Evolutionary conservation across 2,113 vertebrate genomes (phyloP).

Genomic region (Cardinalis cardinalis): DNA sequence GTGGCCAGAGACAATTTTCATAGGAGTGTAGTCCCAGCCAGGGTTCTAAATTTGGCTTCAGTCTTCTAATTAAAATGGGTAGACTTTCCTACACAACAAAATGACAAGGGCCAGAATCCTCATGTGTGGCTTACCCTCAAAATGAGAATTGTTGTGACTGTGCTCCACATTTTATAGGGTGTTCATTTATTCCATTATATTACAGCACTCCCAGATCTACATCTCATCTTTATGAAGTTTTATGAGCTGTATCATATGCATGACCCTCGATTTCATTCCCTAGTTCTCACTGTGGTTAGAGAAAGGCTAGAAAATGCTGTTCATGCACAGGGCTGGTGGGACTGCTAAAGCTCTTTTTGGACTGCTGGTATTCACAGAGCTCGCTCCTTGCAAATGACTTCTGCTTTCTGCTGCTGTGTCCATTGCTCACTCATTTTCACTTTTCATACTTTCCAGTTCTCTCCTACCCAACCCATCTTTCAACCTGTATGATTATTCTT

Average conservation of each 20-base stretch:
- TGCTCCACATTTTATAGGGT: background rate
- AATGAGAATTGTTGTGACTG: background rate
- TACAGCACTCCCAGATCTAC: background rate
- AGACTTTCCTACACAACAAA: background rate
- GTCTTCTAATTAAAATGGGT: background rate
- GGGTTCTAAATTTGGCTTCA: conserved; percentile 1
- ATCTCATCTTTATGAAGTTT: background rate
- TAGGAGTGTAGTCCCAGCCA: background rate
- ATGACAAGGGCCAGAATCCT: background rate
- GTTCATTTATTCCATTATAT: background rate
- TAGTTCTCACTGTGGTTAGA: background rate
- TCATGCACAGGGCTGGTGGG: background rate
- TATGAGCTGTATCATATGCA: background rate
- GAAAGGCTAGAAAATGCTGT: background rate
- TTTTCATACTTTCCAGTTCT: background rate
- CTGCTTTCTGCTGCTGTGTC: background rate
- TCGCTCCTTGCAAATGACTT: background rate
- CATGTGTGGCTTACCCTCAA: background rate
- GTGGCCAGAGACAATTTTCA: background rate
- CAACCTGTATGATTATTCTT: background rate
- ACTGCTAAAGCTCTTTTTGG: background rate
- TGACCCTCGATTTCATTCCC: background rate
- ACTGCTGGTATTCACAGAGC: background rate
- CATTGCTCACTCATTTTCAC: background rate
- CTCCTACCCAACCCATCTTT: background rate